phyloP scores from a whole-genome alignment of 2,888 invertebrate genomes.

The Sepiola atlantica region DNA sequence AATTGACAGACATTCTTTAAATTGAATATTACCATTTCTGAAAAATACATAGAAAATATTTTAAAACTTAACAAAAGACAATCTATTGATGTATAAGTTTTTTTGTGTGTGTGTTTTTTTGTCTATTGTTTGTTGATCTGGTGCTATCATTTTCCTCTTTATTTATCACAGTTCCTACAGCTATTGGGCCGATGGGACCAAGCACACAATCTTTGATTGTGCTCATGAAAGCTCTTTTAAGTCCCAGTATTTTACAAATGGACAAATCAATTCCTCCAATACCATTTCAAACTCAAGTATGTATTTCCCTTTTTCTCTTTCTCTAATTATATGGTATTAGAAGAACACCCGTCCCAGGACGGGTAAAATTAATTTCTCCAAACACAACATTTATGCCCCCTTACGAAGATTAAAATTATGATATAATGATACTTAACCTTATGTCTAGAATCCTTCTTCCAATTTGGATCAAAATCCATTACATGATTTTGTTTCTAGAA shows the following conservation, averaged over 20 bases:
- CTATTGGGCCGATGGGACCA: conserved; percentile 71
- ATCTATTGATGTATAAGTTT: background rate
- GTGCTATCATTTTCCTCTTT: background rate
- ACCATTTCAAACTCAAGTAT: conserved; percentile 70
- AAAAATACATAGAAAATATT: background rate
- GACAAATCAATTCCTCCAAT: conserved; percentile 68
- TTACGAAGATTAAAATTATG: too few species aligned
- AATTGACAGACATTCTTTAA: background rate
- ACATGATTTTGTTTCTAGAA: too few species aligned
- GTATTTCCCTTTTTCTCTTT: background rate
- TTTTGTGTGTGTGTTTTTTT: background rate
- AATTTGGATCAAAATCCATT: too few species aligned
- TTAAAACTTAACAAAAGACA: background rate
- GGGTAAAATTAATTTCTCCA: too few species aligned
- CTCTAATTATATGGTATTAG: background rate
- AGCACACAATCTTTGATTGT: conserved; percentile 68
- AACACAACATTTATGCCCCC: too few species aligned
- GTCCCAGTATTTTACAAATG: conserved; percentile 64
- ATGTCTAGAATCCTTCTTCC: too few species aligned
- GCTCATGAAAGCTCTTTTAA: conserved; percentile 64
- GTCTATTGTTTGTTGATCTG: background rate
- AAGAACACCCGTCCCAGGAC: too few species aligned
- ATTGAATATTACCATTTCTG: background rate
- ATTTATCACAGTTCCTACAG: conserved; percentile 60
- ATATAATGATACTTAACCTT: too few species aligned